Evolutionary conservation across 1,140 invertebrate genomes (phyloP).

Genomic region (Contarinia nasturtii): DNA sequence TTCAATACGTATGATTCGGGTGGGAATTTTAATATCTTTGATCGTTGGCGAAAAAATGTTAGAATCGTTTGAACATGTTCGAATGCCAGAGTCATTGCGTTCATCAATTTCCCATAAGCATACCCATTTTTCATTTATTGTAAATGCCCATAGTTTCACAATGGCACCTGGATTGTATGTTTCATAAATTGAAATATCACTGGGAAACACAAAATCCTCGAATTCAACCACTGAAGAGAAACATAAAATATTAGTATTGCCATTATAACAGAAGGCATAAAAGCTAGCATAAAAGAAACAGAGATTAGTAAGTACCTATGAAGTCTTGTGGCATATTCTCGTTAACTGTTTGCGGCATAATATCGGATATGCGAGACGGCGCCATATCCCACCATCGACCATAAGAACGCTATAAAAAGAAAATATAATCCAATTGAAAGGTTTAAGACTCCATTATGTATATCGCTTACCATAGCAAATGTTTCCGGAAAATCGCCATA

Average conservation of each 20-base stretch:
- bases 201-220: slow-evolving; percentile 52
- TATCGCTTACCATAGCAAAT: slow-evolving; percentile 58
- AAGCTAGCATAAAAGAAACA: background rate
- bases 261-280: background rate
- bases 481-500: slow-evolving; percentile 81
- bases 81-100: slow-evolving; percentile 25
- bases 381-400: slow-evolving; percentile 74
- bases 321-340: slow-evolving; percentile 59
- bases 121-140: slow-evolving; percentile 38
- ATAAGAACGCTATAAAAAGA: slow-evolving; percentile 53
- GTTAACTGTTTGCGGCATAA: slow-evolving; percentile 52
- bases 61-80: slow-evolving; percentile 28
- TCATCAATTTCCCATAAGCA: slow-evolving; percentile 57
- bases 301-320: slow-evolving; percentile 39
- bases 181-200: slow-evolving; percentile 63
- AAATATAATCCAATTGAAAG: slow-evolving; percentile 3
- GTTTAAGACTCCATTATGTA: background rate
- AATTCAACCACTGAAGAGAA: slow-evolving; percentile 45
- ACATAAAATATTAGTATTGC: slow-evolving; percentile 5
- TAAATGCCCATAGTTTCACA: slow-evolving; percentile 57
- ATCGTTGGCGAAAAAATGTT: slow-evolving; percentile 60
- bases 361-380: slow-evolving; percentile 45
- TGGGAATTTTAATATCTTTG: slow-evolving; percentile 33
- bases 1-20: slow-evolving; percentile 60
- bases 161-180: slow-evolving; percentile 80